These are phyloP conservation scores for Macquaria ambigua DNA, from an alignment of 2,113 vertebrate genomes.

Conservation along the genomic window DNA sequence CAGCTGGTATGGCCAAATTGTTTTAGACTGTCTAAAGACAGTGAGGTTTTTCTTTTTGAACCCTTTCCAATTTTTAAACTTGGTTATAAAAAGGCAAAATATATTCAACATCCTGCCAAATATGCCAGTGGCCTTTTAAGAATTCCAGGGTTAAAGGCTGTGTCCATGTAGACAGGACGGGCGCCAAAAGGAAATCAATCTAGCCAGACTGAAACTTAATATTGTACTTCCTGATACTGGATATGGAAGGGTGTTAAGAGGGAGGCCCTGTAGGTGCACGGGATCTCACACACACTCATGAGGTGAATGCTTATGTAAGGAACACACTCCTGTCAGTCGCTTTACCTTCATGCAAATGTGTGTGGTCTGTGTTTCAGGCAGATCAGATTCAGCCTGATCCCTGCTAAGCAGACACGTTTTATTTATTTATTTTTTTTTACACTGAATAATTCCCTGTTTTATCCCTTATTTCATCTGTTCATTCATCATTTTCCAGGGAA, in stretches of 20 bases:
- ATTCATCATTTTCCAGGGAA: background rate
- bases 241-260: constrained; percentile 2
- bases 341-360: constrained; percentile 50
- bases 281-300: constrained; percentile 13
- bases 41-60: background rate
- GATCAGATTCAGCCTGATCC: constrained; percentile 15
- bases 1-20: background rate
- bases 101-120: background rate
- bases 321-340: background rate
- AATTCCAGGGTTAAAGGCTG: background rate
- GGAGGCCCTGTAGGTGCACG: background rate
- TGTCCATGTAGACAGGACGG: background rate
- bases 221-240: constrained; percentile 14
- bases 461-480: background rate
- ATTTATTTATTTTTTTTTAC: background rate
- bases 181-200: constrained; percentile 13
- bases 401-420: background rate
- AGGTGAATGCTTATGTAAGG: constrained; percentile 2
- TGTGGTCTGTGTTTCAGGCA: background rate
- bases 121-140: too few relatives aligned
- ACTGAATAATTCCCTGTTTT: background rate
- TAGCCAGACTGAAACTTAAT: constrained; percentile 1
- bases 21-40: background rate
- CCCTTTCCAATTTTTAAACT: background rate
- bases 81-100: background rate